Evolutionary conservation across 2,888 invertebrate species (phyloP), one percentile per base, ranked within the genome.

Genomic region (Acrobeloides nanus): DNA sequence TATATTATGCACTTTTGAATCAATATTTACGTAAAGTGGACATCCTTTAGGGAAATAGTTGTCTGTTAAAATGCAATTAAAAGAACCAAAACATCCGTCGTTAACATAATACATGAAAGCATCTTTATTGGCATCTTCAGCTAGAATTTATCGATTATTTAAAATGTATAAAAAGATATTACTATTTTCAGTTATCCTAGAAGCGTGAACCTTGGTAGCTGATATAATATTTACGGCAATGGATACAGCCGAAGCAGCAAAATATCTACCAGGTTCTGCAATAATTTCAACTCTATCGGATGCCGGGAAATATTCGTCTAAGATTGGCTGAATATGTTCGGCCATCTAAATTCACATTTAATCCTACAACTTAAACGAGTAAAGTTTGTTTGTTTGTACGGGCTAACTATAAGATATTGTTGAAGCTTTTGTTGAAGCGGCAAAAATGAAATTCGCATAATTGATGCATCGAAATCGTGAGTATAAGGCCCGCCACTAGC

Each of bases 251-350:
- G 90, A 87, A 35, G 89, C 85, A 2, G 89, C 93, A 79, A 87
- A 93, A 79, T 84, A 97, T 18, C 95, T 82, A 2, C 97, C 97
- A 1, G 93, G 93, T 76, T 97, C 95, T 10, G 93, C 89, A 71
- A 97, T 89, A 51, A 97, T 82, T 21, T 83, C 81, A 57, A 90
- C 84, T 21, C 21, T 15, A 35, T 81, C 80, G 58, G 77, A 74
- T 62, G 82, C 82, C n/a, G 86, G 84, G 79, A 97, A 95, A 75
- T 84, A 83, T 52, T 81, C 80, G 51, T 84, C 83, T 59, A 97
- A 76, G 0, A 90, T 84, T 12, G 76, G 71, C n/a, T n/a, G n/a
- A n/a, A n/a, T n/a, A n/a, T n/a, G n/a, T n/a, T n/a, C n/a, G n/a
- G 88, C 84, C 70, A 88, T 85, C 85, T 84, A 74, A 12, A 63